Evolutionary conservation across 2,888 invertebrate species (phyloP).

Genomic region (Eupithecia tripunctaria): DNA sequence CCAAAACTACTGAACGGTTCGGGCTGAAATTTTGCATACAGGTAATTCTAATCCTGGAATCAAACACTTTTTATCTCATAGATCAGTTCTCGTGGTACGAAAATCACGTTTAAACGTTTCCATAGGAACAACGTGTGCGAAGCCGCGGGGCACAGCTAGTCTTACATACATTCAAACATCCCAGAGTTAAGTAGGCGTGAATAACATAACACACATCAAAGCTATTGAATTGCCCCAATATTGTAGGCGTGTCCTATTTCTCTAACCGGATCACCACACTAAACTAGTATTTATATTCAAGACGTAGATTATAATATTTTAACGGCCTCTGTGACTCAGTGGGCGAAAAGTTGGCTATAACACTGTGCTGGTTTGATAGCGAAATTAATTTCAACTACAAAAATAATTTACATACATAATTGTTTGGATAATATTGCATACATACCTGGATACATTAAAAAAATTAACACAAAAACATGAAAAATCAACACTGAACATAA

Average conservation of each 20-base stretch:
- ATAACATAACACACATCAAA: conserved; percentile 34
- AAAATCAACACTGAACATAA: too few relatives aligned
- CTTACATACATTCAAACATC: not conserved
- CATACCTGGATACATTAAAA: too few relatives aligned
- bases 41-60: too few relatives aligned
- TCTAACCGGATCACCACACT: conserved; percentile 39
- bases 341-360: not conserved
- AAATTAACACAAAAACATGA: too few relatives aligned
- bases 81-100: too few relatives aligned
- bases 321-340: not conserved
- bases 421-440: too few relatives aligned
- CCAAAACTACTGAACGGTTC: too few relatives aligned
- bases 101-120: too few relatives aligned
- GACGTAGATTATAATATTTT: conserved; percentile 1
- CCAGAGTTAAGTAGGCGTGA: conserved; percentile 34
- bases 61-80: too few relatives aligned
- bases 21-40: too few relatives aligned
- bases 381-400: not conserved
- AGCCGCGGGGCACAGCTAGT: too few relatives aligned
- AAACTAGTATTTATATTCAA: conserved; percentile 9
- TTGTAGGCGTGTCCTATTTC: conserved; percentile 47
- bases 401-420: not conserved
- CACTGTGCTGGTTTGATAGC: not conserved
- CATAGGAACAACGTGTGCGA: too few relatives aligned
- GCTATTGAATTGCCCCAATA: conserved; percentile 36